Evolutionary conservation across 2,797 vertebrate genomes (phyloP), one percentile per base, ranked within the genome.

Genomic region (Halcyon chelicuti): DNA sequence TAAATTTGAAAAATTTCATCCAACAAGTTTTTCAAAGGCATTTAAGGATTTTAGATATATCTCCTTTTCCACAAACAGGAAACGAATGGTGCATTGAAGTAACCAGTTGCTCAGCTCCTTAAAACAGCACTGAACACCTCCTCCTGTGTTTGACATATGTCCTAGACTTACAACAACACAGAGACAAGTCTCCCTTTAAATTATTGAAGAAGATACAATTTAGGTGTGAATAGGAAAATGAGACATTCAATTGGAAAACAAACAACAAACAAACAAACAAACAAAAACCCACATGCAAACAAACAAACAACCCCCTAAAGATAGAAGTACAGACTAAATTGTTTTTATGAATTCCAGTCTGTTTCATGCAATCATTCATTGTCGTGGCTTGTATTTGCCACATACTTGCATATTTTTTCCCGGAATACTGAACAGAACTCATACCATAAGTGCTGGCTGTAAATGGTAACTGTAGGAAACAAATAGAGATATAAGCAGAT

Each of bases 391-490:
- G 25, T 44, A 57, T 91, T 91, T 94, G 33, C 57, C 65, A 65
- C 55, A 63, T 42, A 80, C 31, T 58, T 90, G 79, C 51, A 84
- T 63, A 74, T 82, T 90, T 94, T 86, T 86, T 81, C 79, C 76
- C 35, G 12, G 62, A 95, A 94, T 84, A 94, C 5, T 21, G 82
- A 95, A 86, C 91, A 96, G 94, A 94, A 94, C 76, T 88, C 87
- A 80, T 90, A 88, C 72, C 95, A 92, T 90, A 96, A 96, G 91
- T 91, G 82, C 73, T 93, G 95, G 70, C 96, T 96, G 96, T 94
- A 96, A 94, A 91, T 96, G 96, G 93, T 94, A 96, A 97, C 91
- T 54, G 49, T 68, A 91, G 65, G 86, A 95, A 94, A 96, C 75
- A 97, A 92, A 95, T 72, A 92, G 73, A 88, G 70, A 86, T 88